A percentile compares a stretch with the other conserved stretches of the same genome.
Conservation (phyloP, 2,113 vertebrate genomes). For the Sula dactylatra region DNA sequence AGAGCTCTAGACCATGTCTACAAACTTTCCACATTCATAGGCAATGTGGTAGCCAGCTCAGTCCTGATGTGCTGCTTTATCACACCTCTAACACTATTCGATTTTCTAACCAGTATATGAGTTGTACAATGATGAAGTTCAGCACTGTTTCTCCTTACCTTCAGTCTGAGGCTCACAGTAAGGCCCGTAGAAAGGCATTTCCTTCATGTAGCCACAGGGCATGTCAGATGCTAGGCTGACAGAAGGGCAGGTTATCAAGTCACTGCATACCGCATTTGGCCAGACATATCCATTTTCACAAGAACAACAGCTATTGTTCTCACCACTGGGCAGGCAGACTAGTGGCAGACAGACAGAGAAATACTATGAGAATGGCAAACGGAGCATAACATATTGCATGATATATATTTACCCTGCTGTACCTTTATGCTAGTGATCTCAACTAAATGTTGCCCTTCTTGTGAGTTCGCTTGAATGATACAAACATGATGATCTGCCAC, state of each 20-base stretch:
- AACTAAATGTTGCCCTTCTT: not conserved
- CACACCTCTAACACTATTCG: not conserved
- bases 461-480: not conserved
- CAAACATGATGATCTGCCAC: not conserved
- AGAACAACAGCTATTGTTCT: slow-evolving; percentile 43
- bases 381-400: not conserved
- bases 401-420: not conserved
- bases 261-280: slow-evolving; percentile 35
- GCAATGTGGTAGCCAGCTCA: not conserved
- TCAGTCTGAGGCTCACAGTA: slow-evolving; percentile 59
- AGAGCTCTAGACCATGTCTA: not conserved
- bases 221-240: not conserved
- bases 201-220: slow-evolving; percentile 43
- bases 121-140: not conserved
- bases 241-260: slow-evolving; percentile 1
- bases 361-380: not conserved
- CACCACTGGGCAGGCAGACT: slow-evolving; percentile 62
- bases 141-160: slow-evolving; percentile 44
- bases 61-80: not conserved
- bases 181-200: slow-evolving; percentile 21
- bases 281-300: slow-evolving; percentile 69
- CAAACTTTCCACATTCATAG: not conserved
- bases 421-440: not conserved
- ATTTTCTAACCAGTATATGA: not conserved
- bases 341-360: not conserved